Base-by-base conservation (phyloP, 2,888 invertebrate genomes). In the Caenorhabditis sp. region DNA sequence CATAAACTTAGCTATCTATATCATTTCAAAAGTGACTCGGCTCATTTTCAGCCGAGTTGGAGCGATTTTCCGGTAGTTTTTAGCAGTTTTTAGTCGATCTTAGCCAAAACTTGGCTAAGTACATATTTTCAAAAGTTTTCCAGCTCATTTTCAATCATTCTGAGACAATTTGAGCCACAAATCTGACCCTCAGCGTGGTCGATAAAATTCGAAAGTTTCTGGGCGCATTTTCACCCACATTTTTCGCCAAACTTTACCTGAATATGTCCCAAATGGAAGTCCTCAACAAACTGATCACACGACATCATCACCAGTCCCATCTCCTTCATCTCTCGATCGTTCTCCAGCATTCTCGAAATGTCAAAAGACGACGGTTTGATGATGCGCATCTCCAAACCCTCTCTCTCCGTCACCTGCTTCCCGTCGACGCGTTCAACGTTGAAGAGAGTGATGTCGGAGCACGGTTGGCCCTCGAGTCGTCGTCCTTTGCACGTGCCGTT, bases 261-360 rank as follows among this genome's bases (percentile, higher is more conserved):
- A 47, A 96, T 95, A 44, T 95, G 95, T 0, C 95, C 96, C 90
- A 96, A 94, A 80, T 95, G 92, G 44, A 95, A 93, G 3, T 94
- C 94, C 0, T 72, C n/a, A 38, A 94, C 92, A 92, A 96, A 96
- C 75, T 94, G 93, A 90, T 95, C 94, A 35, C 93, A 93, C 0
- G 95, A 95, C 63, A 96, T 95, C 76, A 95, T 94, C 0, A 96
- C 63, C 16, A 82, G 22, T 54, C 69, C 74, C 10, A 59, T 26
- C 49, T 72, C 80, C 35, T 59, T 80, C 72, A 63, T 69, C 19
- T 77, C 77, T 12, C 44, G 14, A 10, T 77, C 70, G 31, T 77
- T 77, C 1, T 70, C 63, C 54, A 63, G 12, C 92, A 22, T 96
- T 93, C 0, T 95, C 95, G 0, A 96, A 96, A 90, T 93, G 94